Base-by-base conservation (phyloP, 2,888 invertebrate genomes). In the Panzeria rudis region DNA sequence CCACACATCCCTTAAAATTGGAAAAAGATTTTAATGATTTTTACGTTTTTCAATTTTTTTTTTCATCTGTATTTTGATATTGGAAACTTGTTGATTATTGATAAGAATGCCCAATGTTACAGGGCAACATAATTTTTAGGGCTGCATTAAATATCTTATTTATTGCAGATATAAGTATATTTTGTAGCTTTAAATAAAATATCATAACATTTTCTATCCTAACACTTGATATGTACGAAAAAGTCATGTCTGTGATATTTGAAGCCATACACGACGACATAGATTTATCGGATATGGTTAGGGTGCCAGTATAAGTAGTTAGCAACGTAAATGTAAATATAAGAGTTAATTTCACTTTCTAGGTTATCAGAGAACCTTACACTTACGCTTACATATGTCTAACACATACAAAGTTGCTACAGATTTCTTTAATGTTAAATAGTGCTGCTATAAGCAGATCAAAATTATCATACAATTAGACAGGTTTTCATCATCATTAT, bases 21-120 rank as follows among this genome's bases (percentile, higher is more conserved):
- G 0, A 23, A 11, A 15, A 3, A 23, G 13, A 47, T 35, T 32
- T 64, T 80, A 61, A 72, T 32, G 8, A 64, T 54, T 62, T 41
- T 69, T 41, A 0, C 0, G 13, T 20, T 17, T 25, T 59, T 52
- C 9, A 3, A 13, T 20, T 56, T 41, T n/a, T 17, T 8, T 38
- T 61, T 20, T 23, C 7, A 8, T 50, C 2, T 17, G 0, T 38
- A 38, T 35, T 23, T 35, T 50, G 0, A 0, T 13, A 17, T 38
- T 56, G 7, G 38, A 41, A 68, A 81, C 78, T 85, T 85, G 81
- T 85, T 85, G 81, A 73, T 78, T 85, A 78, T 64, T 82, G 84
- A 82, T 78, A 82, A 56, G 81, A 85, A 82, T 82, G 77, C 78
- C 82, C 78, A 85, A 81, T 29, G 7, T 29, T 82, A 50, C 73